These are phyloP conservation scores for Montipora efflorescens DNA, from an alignment of 64 coral and sea anemone species.

Conservation along the genomic window DNA sequence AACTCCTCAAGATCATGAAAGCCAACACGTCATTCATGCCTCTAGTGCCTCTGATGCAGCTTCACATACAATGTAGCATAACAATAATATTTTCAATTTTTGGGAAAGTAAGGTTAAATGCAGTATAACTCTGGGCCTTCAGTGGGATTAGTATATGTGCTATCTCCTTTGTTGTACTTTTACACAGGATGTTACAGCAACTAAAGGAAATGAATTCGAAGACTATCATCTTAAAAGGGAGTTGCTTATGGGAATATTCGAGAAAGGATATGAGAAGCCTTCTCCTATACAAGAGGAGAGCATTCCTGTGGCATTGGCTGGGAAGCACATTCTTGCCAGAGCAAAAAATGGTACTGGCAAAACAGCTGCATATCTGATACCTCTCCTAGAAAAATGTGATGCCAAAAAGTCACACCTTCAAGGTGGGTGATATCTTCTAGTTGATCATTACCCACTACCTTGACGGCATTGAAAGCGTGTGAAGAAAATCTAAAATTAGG, in stretches of 20 bases:
- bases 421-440: slow-evolving; percentile 46
- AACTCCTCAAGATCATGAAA: too few relatives aligned
- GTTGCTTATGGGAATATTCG: slow-evolving; percentile 98
- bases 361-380: slow-evolving; percentile 98
- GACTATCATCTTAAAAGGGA: slow-evolving; percentile 97
- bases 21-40: too few relatives aligned
- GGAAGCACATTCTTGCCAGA: slow-evolving; percentile 94
- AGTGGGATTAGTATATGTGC: background rate
- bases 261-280: slow-evolving; percentile 97
- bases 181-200: slow-evolving; percentile 95
- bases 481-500: too few relatives aligned
- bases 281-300: slow-evolving; percentile 99
- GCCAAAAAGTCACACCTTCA: slow-evolving; percentile 85
- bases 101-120: too few relatives aligned
- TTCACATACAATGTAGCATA: too few relatives aligned
- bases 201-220: slow-evolving; percentile 99
- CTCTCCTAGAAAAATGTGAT: slow-evolving; percentile 92
- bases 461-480: too few relatives aligned
- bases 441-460: too few relatives aligned
- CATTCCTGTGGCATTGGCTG: slow-evolving; percentile 94
- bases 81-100: too few relatives aligned
- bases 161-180: background rate
- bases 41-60: too few relatives aligned
- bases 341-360: slow-evolving; percentile 99
- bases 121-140: background rate